Evolutionary conservation across 1,140 invertebrate genomes (phyloP).

Genomic region (Drosophila orosa): DNA sequence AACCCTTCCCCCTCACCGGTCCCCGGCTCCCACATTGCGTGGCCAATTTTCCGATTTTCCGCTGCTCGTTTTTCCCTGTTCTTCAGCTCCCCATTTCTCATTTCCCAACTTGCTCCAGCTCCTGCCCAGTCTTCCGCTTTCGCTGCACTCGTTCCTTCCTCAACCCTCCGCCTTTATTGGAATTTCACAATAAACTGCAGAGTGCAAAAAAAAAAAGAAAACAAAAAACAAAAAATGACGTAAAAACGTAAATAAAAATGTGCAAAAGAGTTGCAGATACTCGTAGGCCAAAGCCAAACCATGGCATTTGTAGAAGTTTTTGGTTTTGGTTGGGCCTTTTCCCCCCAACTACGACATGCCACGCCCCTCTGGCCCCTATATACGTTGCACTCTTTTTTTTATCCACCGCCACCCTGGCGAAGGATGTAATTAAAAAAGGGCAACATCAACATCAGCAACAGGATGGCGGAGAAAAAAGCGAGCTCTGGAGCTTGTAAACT

Average conservation of each 20-base stretch:
- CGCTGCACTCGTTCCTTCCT: not conserved
- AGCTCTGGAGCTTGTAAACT: slow-evolving; percentile 41
- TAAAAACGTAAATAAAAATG: slow-evolving; percentile 9
- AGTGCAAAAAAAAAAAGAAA: not conserved
- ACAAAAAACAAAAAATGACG: not conserved
- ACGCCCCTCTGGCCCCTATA: not conserved
- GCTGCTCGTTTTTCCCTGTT: slow-evolving; percentile 22
- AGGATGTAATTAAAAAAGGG: slow-evolving; percentile 79
- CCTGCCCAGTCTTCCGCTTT: not conserved
- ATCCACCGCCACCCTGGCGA: slow-evolving; percentile 6
- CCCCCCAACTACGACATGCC: not conserved
- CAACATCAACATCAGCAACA: slow-evolving; percentile 60
- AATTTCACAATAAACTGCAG: slow-evolving; percentile 78
- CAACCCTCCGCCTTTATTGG: slow-evolving; percentile 68
- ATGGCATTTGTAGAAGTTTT: slow-evolving; percentile 69
- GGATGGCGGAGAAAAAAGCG: slow-evolving; percentile 10
- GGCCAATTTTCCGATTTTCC: slow-evolving; percentile 70
- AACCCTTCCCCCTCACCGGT: too few relatives aligned
- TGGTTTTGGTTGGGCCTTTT: slow-evolving; percentile 48
- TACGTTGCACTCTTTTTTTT: slow-evolving; percentile 18
- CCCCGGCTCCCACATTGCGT: slow-evolving; percentile 33
- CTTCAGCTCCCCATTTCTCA: slow-evolving; percentile 11
- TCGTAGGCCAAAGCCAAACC: slow-evolving; percentile 72
- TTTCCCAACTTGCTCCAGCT: slow-evolving; percentile 15
- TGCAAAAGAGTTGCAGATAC: slow-evolving; percentile 22